Percentiles rank a stretch among this genome's conserved stretches.
These are phyloP conservation scores for Gonatopus flavifemur DNA, from an alignment of 1,140 invertebrate genomes.

Conservation along the genomic window DNA sequence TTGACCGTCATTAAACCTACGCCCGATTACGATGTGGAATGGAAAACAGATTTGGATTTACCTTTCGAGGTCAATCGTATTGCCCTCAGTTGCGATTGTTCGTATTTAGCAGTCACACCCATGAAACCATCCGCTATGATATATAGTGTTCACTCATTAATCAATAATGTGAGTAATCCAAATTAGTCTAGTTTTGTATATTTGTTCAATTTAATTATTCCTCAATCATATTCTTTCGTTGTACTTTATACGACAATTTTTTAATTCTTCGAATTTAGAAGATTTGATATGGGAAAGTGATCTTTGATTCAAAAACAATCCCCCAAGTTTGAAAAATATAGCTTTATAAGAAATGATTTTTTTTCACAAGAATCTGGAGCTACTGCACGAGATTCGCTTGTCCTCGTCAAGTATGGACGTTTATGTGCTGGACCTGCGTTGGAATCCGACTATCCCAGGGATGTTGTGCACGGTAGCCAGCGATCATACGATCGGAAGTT, in stretches of 20 bases:
- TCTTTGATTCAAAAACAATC: no score
- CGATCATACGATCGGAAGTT: constrained; percentile 47
- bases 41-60: constrained; percentile 42
- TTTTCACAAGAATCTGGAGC: constrained; percentile 37
- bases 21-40: constrained; percentile 30
- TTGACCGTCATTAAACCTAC: constrained; percentile 41
- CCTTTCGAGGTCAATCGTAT: constrained; percentile 34
- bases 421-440: constrained; percentile 41
- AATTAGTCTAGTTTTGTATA: constrained; percentile 4
- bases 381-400: constrained; percentile 42
- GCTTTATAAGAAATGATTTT: constrained; percentile 9
- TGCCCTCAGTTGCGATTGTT: constrained; percentile 48
- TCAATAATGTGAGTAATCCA: constrained; percentile 34
- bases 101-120: constrained; percentile 44
- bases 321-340: not conserved
- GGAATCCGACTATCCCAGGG: constrained; percentile 50
- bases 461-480: constrained; percentile 49
- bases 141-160: constrained; percentile 41
- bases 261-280: no score
- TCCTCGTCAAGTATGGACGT: constrained; percentile 24
- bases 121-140: constrained; percentile 35
- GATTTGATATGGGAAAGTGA: no score
- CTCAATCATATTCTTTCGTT: not conserved
- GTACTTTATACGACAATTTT: not conserved
- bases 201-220: constrained; percentile 2